phyloP scores from a whole-genome alignment of 1,140 invertebrate genomes.

The Ptiloglossa arizonensis region DNA sequence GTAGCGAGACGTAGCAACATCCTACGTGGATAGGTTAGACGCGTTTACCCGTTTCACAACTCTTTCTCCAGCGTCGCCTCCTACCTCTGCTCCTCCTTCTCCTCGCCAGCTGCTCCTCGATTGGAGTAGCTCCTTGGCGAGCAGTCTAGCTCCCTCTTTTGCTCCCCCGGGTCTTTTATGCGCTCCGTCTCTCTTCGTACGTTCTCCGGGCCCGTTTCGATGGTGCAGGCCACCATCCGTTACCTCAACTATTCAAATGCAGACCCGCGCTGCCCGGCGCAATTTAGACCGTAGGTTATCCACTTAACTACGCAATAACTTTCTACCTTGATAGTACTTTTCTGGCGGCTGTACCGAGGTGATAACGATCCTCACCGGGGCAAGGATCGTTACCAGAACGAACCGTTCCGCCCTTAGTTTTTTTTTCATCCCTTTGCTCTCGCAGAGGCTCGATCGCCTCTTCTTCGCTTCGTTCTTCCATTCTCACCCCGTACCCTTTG shows the following conservation, averaged over 20 bases:
- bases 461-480: not conserved
- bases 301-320: constrained; percentile 24
- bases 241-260: constrained; percentile 31
- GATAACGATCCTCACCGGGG: constrained; percentile 21
- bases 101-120: constrained; percentile 42
- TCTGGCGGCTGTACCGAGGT: constrained; percentile 17
- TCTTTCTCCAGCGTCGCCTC: constrained; percentile 40
- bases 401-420: not conserved
- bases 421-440: not conserved
- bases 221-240: constrained; percentile 37
- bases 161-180: not conserved
- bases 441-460: not conserved
- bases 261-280: constrained; percentile 13
- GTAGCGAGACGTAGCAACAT: constrained; percentile 25
- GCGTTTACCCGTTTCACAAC: constrained; percentile 44
- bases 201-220: constrained; percentile 30
- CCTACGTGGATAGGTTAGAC: constrained; percentile 7
- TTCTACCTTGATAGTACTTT: constrained; percentile 22
- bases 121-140: constrained; percentile 35
- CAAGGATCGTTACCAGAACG: not conserved
- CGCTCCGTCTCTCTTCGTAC: constrained; percentile 2
- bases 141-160: constrained; percentile 18
- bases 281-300: constrained; percentile 29
- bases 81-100: constrained; percentile 42
- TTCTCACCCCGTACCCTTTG: not conserved